Evolutionary conservation across 2,113 vertebrate genomes (phyloP), one percentile per base, ranked within the genome.

Genomic region (Eulacestoma nigropectus): DNA sequence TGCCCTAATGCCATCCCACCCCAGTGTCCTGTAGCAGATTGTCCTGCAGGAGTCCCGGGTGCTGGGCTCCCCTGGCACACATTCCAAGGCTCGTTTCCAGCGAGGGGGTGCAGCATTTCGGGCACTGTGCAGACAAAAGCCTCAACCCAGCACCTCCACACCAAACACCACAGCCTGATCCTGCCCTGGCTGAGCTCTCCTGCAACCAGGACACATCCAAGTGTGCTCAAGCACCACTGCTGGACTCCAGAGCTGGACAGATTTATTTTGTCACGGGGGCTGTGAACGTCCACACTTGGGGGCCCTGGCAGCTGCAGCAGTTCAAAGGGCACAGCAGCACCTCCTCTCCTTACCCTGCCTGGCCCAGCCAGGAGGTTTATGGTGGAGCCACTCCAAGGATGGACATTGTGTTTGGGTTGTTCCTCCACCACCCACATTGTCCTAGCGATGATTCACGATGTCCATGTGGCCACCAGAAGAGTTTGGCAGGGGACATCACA

Each of bases 391-490:
- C 64, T 96, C 95, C 95, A 96, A 68, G 94, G 92, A 95, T 75
- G 80, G 87, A 90, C 11, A 7, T 7, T 75, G 68, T 94, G 86
- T 89, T 94, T 95, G 90, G 92, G 96, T 50, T 95, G 92, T 94
- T 96, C 84, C 89, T 96, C 93, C 96, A 97, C 95, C 96, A 96
- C 96, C 96, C 93, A 96, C 96, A 93, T 97, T 93, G 96, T 95
- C 92, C 96, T 42, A 73, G 83, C 0, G 13, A 92, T 97, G 96
- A 97, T 92, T 97, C 96, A 97, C 13, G 29, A 27, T 65, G 90
- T 95, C 94, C 94, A 87, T 96, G 96, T 96, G 96, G 96, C 96
- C 96, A 96, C 96, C 96, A 94, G 81, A 93, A 95, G 95, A 95
- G 96, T 63, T 73, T 97, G 96, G 96, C 96, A 96, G 50, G 27